Percentiles rank a stretch among this genome's conserved stretches.
Evolutionary conservation across 1,140 invertebrate species (phyloP).

Genomic region (Dermatophagoides farinae): DNA sequence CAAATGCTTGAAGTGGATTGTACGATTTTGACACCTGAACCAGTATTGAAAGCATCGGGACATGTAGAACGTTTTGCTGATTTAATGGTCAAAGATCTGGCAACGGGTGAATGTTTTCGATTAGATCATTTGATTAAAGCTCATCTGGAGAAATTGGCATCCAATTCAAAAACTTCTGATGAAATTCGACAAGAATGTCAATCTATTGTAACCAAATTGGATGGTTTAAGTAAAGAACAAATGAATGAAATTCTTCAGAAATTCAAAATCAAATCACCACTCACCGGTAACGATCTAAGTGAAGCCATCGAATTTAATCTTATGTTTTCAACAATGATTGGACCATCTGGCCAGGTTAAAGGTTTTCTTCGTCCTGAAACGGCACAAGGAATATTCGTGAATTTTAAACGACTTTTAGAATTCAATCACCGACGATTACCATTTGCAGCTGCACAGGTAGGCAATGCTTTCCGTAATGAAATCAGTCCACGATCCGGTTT

Average conservation of each 20-base stretch:
- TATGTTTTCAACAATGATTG: conserved; percentile 94
- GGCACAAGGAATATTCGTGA: conserved; percentile 98
- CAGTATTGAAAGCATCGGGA: conserved; percentile 88
- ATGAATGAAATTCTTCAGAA: conserved; percentile 61
- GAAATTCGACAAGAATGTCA: conserved; percentile 50
- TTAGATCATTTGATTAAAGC: conserved; percentile 97
- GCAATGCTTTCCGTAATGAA: conserved; percentile 95
- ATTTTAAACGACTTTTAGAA: conserved; percentile 86
- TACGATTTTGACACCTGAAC: conserved; percentile 86
- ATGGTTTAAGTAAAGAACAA: conserved; percentile 69
- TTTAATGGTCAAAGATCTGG: conserved; percentile 94
- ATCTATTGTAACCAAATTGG: conserved; percentile 60
- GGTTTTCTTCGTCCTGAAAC: conserved; percentile 91
- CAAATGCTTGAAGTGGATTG: conserved; percentile 98
- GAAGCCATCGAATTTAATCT: conserved; percentile 95
- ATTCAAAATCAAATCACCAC: conserved; percentile 80
- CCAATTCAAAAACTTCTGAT: conserved; percentile 56
- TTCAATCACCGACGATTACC: conserved; percentile 92
- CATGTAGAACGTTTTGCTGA: conserved; percentile 98
- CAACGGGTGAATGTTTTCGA: conserved; percentile 87
- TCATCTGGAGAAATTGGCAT: conserved; percentile 64
- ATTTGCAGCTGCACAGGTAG: conserved; percentile 94
- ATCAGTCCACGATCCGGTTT: conserved; percentile 94
- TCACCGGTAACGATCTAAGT: conserved; percentile 77
- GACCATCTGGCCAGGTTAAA: conserved; percentile 78